Conservation (phyloP, 1,140 invertebrate species). For the Phymorhynchus buccinoides region DNA sequence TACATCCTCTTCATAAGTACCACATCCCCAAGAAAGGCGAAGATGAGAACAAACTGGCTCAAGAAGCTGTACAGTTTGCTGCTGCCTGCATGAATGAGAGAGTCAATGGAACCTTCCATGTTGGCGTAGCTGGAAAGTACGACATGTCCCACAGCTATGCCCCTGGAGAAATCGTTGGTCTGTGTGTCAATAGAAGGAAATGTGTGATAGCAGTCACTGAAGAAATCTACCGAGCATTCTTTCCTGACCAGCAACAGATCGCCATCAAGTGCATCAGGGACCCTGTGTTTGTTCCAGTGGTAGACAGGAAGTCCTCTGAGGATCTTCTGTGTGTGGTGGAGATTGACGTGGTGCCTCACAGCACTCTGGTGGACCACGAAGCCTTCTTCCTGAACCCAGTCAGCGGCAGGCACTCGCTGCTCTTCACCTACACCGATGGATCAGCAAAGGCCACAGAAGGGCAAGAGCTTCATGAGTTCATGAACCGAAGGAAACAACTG, state of each 20-base stretch:
- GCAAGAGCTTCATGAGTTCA: conserved; percentile 23
- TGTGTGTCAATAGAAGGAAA: conserved; percentile 20
- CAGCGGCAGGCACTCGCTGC: background rate
- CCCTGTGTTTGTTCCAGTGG: conserved; percentile 44
- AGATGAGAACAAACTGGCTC: conserved; percentile 20
- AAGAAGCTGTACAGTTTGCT: conserved; percentile 45
- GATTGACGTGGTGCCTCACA: conserved; percentile 45
- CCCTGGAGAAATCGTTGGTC: conserved; percentile 32
- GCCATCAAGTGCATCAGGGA: conserved; percentile 40
- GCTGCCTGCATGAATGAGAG: conserved; percentile 51
- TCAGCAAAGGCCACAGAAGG: background rate
- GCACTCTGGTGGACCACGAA: conserved; percentile 8
- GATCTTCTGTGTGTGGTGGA: conserved; percentile 40
- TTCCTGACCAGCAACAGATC: conserved; percentile 22
- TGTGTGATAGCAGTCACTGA: conserved; percentile 26
- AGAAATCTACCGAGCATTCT: conserved; percentile 37
- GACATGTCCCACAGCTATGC: background rate
- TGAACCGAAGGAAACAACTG: conserved; percentile 22
- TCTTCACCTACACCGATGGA: conserved; percentile 33
- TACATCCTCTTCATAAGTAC: conserved; percentile 24
- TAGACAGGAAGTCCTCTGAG: conserved; percentile 14
- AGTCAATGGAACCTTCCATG: conserved; percentile 50
- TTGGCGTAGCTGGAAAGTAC: conserved; percentile 40
- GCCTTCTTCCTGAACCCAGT: conserved; percentile 28
- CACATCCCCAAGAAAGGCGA: conserved; percentile 8